Percentiles rank a stretch among this genome's conserved stretches.
phyloP scores from a whole-genome alignment of 2,113 vertebrate species.

The Smithornis capensis region DNA sequence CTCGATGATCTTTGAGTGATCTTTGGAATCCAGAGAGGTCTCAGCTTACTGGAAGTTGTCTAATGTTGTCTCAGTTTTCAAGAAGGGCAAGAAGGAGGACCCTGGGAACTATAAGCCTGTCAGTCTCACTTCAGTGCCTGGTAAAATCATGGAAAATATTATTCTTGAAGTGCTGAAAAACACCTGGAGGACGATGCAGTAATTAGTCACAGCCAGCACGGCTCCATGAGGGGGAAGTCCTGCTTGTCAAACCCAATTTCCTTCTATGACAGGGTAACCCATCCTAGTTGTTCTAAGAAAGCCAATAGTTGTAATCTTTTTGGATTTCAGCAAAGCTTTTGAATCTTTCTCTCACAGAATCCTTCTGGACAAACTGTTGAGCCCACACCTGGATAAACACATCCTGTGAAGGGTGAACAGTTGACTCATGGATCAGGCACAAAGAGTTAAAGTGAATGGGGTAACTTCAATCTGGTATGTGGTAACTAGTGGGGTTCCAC shows the following conservation, averaged over 20 bases:
- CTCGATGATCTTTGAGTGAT: background rate
- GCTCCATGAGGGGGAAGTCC: too few species aligned
- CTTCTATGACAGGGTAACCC: background rate
- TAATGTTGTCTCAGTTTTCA: background rate
- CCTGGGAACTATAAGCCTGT: background rate
- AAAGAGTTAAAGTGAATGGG: background rate
- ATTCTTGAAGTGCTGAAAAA: background rate
- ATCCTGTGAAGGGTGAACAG: background rate
- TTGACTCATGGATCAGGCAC: rapidly evolving
- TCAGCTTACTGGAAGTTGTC: background rate
- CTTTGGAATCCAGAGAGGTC: background rate
- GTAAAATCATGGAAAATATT: background rate
- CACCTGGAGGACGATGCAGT: background rate
- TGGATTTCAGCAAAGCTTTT: background rate
- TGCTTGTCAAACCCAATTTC: background rate
- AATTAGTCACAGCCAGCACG: rapidly evolving
- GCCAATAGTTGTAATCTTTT: background rate
- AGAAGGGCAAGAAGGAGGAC: too few species aligned
- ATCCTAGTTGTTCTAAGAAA: background rate
- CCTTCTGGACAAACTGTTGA: background rate
- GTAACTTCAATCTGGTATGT: background rate
- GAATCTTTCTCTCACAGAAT: rapidly evolving
- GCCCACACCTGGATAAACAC: background rate
- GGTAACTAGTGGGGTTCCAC: background rate
- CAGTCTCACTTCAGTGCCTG: background rate